Base-by-base conservation (phyloP, 2,888 invertebrate species). In the Actias luna region DNA sequence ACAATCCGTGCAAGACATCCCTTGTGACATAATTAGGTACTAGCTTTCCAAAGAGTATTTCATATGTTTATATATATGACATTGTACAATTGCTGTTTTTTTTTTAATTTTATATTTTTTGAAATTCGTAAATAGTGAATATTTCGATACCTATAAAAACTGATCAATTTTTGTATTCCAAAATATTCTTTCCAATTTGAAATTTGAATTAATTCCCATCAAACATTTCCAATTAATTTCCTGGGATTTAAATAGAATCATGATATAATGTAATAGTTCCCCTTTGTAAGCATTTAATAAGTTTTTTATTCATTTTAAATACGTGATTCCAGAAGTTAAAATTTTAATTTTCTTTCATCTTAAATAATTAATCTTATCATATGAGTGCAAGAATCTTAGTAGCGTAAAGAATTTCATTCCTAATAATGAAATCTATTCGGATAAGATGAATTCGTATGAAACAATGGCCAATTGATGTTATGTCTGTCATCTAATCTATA, bases 1-100 rank as follows among this genome's bases (percentile, higher is more conserved):
- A 82, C 68, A 77, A 72, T 77, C 75, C 69, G 76, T 80, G 81
- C 80, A 83, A 79, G 76, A 79, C 72, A 71, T 72, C 78, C 79
- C 73, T 75, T 70, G 73, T 74, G 68, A 75, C 67, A 71, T 77
- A 76, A 74, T 70, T 50, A n/a, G n/a, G n/a, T 33, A 8, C 12
- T 50, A 12, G 46, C 2, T 25, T 50, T 50, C 25, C 3, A 25
- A 50, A 50, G 46, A 25, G 25, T 25, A 12, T 50, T 33, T 7
- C 8, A 8, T 50, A 25, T 50, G 22, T 50, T 22, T 50, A 25
- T 50, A 42, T 42, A 18, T 5, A 42, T 42, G 42, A 8, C 2
- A 42, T 42, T 42, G 18, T 5, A 42, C 12, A 12, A 50, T 8
- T 50, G 12, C 10, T 50, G 12, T 25, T 8, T 10, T 25, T 8